A percentile compares a stretch with the other conserved stretches of the same genome.
phyloP scores from a whole-genome alignment of 2,113 vertebrate genomes.

The Isichthys henryi region DNA sequence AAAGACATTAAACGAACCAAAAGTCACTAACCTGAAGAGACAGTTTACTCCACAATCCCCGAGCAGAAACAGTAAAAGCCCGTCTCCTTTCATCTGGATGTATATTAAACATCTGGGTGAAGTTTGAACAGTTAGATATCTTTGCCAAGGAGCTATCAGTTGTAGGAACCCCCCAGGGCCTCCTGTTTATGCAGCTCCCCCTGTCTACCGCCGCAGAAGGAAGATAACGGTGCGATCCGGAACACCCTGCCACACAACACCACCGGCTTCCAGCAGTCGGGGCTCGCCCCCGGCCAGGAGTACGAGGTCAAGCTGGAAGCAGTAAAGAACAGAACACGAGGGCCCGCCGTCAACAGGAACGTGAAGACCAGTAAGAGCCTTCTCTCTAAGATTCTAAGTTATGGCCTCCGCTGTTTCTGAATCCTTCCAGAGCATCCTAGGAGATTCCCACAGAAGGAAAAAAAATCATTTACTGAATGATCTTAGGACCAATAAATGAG shows the following conservation, averaged over 20 bases:
- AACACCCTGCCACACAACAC: conserved; percentile 69
- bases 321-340: conserved; percentile 81
- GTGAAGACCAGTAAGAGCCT: conserved; percentile 78
- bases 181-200: neutral
- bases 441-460: neutral
- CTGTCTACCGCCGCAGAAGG: conserved; percentile 68
- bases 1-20: neutral
- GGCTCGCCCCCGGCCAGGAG: conserved; percentile 82
- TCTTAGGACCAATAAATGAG: neutral
- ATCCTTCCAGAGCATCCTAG: neutral
- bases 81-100: neutral
- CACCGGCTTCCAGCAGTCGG: conserved; percentile 73
- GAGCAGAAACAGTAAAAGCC: neutral
- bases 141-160: neutral
- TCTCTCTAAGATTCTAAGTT: neutral
- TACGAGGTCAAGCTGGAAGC: conserved; percentile 83
- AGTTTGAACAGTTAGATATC: neutral
- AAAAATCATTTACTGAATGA: neutral
- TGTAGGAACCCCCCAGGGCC: neutral
- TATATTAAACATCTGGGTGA: neutral
- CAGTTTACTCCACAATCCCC: neutral
- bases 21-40: neutral
- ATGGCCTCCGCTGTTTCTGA: neutral
- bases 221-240: conserved; percentile 77
- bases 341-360: conserved; percentile 64